These are phyloP conservation scores for Stenolophus ochropezus DNA, from an alignment of 2,888 invertebrate genomes.

Conservation along the genomic window DNA sequence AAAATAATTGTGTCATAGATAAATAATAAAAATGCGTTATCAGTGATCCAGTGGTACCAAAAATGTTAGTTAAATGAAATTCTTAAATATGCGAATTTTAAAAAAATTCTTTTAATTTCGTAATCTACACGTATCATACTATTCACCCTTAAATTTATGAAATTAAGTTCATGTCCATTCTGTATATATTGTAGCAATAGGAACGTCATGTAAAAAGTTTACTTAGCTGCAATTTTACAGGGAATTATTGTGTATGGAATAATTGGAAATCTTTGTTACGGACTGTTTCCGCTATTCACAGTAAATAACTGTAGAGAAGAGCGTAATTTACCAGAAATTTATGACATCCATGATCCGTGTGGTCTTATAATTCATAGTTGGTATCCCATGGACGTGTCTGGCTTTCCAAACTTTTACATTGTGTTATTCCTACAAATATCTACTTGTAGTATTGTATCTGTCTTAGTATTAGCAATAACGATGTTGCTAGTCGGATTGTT, in stretches of 20 bases:
- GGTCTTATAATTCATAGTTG: conserved; percentile 41
- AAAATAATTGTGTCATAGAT: too few species aligned
- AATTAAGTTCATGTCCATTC: too few species aligned
- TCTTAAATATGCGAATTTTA: too few species aligned
- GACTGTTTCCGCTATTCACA: conserved; percentile 15
- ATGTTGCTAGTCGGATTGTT: conserved; percentile 46
- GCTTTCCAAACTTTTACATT: conserved; percentile 30
- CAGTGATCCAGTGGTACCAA: too few species aligned
- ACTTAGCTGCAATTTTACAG: too few species aligned
- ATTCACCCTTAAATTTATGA: too few species aligned
- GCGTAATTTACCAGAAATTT: background rate
- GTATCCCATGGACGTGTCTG: conserved; percentile 40
- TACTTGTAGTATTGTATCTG: conserved; percentile 20
- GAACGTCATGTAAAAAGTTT: too few species aligned
- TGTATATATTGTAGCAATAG: too few species aligned
- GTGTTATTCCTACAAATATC: conserved; percentile 25
- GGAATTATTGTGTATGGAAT: conserved; percentile 21
- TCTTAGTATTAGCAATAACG: conserved; percentile 28
- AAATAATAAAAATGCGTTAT: too few species aligned
- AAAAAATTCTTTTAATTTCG: too few species aligned
- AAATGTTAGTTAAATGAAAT: too few species aligned
- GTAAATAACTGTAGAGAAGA: background rate
- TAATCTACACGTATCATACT: too few species aligned
- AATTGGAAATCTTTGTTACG: conserved; percentile 28
- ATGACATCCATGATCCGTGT: conserved; percentile 32